Evolutionary conservation across 2,797 vertebrate species (phyloP), one percentile per base, ranked within the genome.

Genomic region (Clarias platycephalus): DNA sequence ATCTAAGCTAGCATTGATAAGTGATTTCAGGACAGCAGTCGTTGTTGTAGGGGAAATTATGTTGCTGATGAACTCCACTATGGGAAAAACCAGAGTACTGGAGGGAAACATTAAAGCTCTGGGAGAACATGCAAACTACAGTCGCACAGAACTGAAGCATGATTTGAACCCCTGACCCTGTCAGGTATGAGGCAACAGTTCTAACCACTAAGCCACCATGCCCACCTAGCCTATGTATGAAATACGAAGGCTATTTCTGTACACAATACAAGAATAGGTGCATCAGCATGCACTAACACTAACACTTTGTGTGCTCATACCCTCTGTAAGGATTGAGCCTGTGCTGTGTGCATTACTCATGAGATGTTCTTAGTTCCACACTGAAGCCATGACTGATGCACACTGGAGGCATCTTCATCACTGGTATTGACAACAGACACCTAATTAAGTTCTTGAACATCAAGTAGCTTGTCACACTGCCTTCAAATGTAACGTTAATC

Each of bases 401-500:
- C n/a, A 66, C 40, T 2, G 3, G 53, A 55, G 18, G 26, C 78
- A 80, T 22, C 62, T 80, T 66, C 22, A 66, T 66, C 40, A 49
- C 24, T 8, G 26, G 20, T 44, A 83, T 83, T 81, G 37, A 79
- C 74, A 71, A 76, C 75, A 57, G 72, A 26, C 20, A 62, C 26
- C 83, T 80, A 80, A 79, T 84, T 66, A 80, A 44, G 74, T 63
- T 78, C 80, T 53, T n/a, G 57, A 60, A 82, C 78, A 53, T 80
- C 62, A 80, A 80, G 40, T 53, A 78, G 28, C 67, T 28, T 72
- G 74, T 86, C 85, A 79, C 34, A 37, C 67, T 70, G 87, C 81
- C 31, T 84, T 88, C 87, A 81, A 55, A 80, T 60, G 82, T 83
- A 57, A 78, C 37, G 84, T 90, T 6, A 78, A 88, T 84, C 90